These are phyloP conservation scores for Daboia siamensis DNA, from an alignment of 2,113 vertebrate genomes.

Conservation along the genomic window DNA sequence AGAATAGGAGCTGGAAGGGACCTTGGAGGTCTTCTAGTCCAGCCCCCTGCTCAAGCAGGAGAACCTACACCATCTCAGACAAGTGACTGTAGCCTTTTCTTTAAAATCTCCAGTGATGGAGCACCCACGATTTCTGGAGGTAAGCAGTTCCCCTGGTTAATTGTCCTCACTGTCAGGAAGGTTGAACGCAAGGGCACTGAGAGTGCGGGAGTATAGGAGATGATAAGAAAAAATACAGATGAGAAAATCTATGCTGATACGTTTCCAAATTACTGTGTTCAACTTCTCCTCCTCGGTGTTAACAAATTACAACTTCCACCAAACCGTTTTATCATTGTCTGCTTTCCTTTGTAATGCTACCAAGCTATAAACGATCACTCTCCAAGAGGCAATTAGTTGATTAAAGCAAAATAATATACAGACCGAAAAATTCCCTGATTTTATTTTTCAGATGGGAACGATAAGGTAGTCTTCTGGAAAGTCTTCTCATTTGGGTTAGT, in stretches of 20 bases:
- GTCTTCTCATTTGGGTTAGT: constrained; percentile 28
- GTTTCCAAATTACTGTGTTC: constrained; percentile 34
- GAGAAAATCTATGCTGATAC: not conserved
- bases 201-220: not conserved
- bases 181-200: not conserved
- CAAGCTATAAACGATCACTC: not conserved
- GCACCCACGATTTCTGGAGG: too few species aligned
- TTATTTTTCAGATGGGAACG: constrained; percentile 21
- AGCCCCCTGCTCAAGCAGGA: too few species aligned
- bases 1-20: too few species aligned
- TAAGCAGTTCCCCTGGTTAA: too few species aligned
- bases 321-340: constrained; percentile 33
- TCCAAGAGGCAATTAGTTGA: constrained; percentile 34
- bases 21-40: too few species aligned
- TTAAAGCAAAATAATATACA: constrained; percentile 2
- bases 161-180: too few species aligned
- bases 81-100: too few species aligned
- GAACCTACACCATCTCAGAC: too few species aligned
- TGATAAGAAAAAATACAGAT: not conserved
- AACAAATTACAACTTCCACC: constrained; percentile 20
- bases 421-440: not conserved
- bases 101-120: too few species aligned
- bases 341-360: constrained; percentile 16
- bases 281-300: not conserved
- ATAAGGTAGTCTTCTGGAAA: constrained; percentile 23